Percentiles rank a stretch among this genome's conserved stretches.
Conservation (phyloP, 2,113 vertebrate species). For the Chloroceryle aenea region DNA sequence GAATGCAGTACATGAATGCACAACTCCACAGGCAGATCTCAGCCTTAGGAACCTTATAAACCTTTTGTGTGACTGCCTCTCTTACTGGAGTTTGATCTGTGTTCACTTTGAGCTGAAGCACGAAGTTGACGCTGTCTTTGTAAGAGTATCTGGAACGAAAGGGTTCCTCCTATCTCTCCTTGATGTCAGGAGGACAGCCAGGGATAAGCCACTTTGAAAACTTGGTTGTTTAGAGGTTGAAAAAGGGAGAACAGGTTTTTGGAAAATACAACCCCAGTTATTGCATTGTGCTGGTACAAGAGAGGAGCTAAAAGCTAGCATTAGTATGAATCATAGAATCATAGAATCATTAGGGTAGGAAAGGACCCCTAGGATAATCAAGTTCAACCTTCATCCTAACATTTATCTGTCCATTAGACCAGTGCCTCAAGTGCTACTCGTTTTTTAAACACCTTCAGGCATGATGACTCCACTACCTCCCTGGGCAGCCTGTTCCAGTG, state of each 20-base stretch:
- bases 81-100: not conserved
- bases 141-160: not conserved
- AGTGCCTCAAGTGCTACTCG: no score
- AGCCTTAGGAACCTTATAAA: not conserved
- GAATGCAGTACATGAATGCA: no score
- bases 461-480: no score
- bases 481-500: no score
- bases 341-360: no score
- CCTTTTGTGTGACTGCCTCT: not conserved
- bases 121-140: not conserved
- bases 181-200: fast-evolving
- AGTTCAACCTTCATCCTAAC: no score
- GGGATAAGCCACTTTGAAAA: not conserved
- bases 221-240: not conserved
- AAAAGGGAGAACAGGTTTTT: not conserved
- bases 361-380: no score
- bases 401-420: no score
- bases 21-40: not conserved
- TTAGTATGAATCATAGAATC: no score
- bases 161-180: not conserved
- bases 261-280: not conserved
- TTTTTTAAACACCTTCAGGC: no score
- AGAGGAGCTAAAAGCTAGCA: not conserved
- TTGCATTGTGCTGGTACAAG: not conserved
- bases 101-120: not conserved